A percentile compares a stretch with the other conserved stretches of the same genome.
phyloP scores from a whole-genome alignment of 2,797 vertebrate species.

The Cryptoblepharus egeriae region DNA sequence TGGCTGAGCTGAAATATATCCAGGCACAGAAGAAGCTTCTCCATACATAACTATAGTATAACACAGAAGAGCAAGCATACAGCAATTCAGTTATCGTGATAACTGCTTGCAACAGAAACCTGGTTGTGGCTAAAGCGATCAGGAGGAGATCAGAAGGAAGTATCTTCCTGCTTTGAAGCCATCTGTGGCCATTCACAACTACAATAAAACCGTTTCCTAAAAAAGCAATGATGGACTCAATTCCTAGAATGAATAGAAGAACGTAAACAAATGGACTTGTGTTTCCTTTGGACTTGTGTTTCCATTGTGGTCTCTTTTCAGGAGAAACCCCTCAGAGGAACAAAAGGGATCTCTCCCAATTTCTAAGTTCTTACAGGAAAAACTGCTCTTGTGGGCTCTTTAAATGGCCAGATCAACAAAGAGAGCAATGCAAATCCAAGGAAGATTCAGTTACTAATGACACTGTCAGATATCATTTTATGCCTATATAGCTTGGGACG shows the following conservation, averaged over 20 bases:
- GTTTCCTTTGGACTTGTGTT: too few species aligned
- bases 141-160: conserved; percentile 26
- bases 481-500: background rate
- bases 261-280: background rate
- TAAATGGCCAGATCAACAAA: background rate
- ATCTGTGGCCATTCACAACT: background rate
- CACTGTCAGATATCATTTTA: background rate
- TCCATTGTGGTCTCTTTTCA: background rate
- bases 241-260: background rate
- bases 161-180: conserved; percentile 35
- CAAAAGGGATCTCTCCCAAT: too few species aligned
- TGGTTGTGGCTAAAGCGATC: conserved; percentile 30
- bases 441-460: background rate
- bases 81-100: background rate
- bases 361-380: background rate
- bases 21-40: too few species aligned
- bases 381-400: too few species aligned
- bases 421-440: background rate
- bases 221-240: background rate
- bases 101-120: conserved; percentile 45
- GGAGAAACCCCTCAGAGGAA: background rate
- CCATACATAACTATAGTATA: background rate
- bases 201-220: conserved; percentile 50
- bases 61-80: background rate
- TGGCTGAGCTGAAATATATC: conserved; percentile 42